Base-by-base conservation (phyloP, 2,113 vertebrate genomes). In the Ailurus styani region DNA sequence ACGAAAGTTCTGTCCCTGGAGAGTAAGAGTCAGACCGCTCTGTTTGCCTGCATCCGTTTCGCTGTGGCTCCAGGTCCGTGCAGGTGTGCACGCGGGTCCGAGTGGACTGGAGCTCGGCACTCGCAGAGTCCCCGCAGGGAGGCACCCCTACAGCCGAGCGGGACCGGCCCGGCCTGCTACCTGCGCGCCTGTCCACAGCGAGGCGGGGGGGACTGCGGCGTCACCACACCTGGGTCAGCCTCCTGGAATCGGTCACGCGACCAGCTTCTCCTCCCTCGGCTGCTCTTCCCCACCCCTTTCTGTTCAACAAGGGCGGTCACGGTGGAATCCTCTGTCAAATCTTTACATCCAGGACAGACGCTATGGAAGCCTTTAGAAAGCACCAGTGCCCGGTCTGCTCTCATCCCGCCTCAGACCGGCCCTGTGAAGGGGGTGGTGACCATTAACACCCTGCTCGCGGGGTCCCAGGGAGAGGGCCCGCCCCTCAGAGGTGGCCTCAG, bases 41-140 rank as follows among this genome's bases (percentile, higher is more conserved):
- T 31, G 20, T 34, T 17, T 3, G 23, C 88, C 79, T 5, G 2
- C 25, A 21, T 34, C 31, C 62, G 6, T 21, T 20, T 34, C 6
- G 3, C 18, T 8, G 47, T 37, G 50, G 54, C 4, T 29, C 12
- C 47, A 25, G 40, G 11, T 7, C 0, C 3, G 0, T 12, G 18
- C 13, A 7, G 45, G 25, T 15, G 0, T 3, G 0, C 1, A 7
- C 34, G 4, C 15, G 6, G 17, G 34, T 45, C 21, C 60, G 57
- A 3, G 50, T 45, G 45, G 73, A 12, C 64, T 7, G 31, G 73
- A 29, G 12, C 70, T 23, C 5, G 5, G 47, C 27, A 1, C 17
- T 7, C 4, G 6, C 64, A 12, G 47, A 10, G 52, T 47, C 54
- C n/a, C 34, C 5, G 0, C 8, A 3, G 12, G 45, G 21, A 20